A percentile compares a stretch with the other conserved stretches of the same genome.
Evolutionary conservation across 2,888 invertebrate species (phyloP).

Genomic region (Tanytarsus gracilentus): DNA sequence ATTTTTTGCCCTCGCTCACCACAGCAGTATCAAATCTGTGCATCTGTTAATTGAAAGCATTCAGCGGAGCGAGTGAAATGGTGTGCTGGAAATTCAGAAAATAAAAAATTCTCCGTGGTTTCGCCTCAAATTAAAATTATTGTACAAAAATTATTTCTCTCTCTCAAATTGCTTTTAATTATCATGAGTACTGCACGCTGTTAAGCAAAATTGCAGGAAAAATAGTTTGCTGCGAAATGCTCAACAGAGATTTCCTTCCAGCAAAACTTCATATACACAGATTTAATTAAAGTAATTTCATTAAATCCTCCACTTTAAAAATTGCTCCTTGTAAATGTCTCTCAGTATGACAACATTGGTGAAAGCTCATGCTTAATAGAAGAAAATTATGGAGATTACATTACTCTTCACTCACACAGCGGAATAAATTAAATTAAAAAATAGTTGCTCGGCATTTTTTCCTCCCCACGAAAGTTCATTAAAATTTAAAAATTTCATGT

Average conservation of each 20-base stretch:
- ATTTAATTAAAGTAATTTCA: constrained; percentile 27
- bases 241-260: neutral
- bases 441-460: neutral
- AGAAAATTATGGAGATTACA: too few relatives aligned
- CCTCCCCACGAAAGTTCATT: constrained; percentile 4
- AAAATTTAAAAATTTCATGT: constrained; percentile 21
- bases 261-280: neutral
- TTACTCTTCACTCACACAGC: neutral
- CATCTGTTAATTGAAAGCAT: too few relatives aligned
- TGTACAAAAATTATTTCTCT: neutral
- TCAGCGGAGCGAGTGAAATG: too few relatives aligned
- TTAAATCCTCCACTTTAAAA: constrained; percentile 9
- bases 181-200: constrained; percentile 10
- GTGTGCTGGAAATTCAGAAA: too few relatives aligned
- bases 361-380: constrained; percentile 2
- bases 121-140: neutral
- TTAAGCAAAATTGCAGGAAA: neutral
- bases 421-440: constrained; percentile 19
- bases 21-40: too few relatives aligned
- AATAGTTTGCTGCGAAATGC: neutral
- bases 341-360: neutral
- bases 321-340: constrained; percentile 3
- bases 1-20: too few relatives aligned
- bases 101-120: too few relatives aligned
- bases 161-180: constrained; percentile 11